Conservation (phyloP, 2,888 invertebrate genomes). For the Odontothrips loti region DNA sequence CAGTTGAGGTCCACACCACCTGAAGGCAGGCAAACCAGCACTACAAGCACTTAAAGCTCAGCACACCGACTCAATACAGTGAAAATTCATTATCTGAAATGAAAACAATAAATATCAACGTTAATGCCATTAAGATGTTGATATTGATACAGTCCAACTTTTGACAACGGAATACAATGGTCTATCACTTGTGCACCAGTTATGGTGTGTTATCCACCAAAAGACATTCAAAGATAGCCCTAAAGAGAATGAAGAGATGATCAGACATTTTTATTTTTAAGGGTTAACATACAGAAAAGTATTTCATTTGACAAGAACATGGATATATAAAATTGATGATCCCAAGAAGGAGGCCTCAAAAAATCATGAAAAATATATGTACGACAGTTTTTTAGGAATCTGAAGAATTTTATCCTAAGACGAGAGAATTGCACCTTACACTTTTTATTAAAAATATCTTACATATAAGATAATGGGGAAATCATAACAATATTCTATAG, state of each 20-base stretch:
- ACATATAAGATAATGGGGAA: background rate
- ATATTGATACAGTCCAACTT: background rate
- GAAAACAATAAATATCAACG: background rate
- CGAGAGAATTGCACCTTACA: background rate
- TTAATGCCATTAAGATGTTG: background rate
- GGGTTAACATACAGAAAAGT: background rate
- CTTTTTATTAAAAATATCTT: background rate
- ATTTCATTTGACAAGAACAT: background rate
- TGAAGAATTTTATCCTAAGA: background rate
- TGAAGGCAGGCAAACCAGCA: background rate
- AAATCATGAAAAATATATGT: constrained; percentile 12
- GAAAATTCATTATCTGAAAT: background rate
- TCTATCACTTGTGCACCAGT: background rate
- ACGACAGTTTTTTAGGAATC: background rate
- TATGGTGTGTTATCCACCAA: background rate
- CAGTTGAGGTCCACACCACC: background rate
- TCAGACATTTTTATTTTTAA: background rate
- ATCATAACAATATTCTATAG: background rate
- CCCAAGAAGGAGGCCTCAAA: background rate
- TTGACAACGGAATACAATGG: background rate
- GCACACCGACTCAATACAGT: background rate
- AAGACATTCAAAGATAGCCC: too few relatives aligned
- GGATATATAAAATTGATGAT: background rate
- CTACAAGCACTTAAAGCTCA: constrained; percentile 16
- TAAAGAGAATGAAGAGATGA: background rate